A percentile compares a stretch with the other conserved stretches of the same genome.
Evolutionary conservation across 2,797 vertebrate species (phyloP).

Genomic region (Leuciscus waleckii): DNA sequence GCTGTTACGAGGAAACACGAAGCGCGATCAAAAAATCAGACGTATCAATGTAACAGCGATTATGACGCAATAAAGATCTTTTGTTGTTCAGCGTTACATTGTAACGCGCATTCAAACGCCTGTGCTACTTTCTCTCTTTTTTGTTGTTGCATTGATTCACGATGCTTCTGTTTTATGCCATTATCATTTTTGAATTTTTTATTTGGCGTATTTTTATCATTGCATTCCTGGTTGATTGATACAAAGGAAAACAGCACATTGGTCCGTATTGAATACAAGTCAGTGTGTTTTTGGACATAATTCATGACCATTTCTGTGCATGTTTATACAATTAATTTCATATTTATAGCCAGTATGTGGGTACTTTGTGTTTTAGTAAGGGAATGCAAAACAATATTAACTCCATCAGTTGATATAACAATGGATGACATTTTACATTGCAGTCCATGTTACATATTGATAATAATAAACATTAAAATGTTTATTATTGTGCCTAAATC

Average conservation of each 20-base stretch:
- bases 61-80: constrained; percentile 46
- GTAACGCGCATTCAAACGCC: constrained; percentile 35
- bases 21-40: constrained; percentile 26
- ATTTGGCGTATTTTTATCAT: not conserved
- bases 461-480: not conserved
- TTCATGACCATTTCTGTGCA: not conserved
- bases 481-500: not conserved
- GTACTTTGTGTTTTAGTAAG: constrained; percentile 2
- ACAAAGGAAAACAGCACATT: constrained; percentile 28
- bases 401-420: constrained; percentile 13
- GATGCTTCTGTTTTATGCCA: not conserved
- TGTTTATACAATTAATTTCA: not conserved
- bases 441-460: not conserved
- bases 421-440: not conserved
- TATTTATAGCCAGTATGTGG: not conserved
- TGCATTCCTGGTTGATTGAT: not conserved
- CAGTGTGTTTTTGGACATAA: not conserved
- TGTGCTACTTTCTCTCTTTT: constrained; percentile 7
- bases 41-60: constrained; percentile 32
- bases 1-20: constrained; percentile 5
- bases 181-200: not conserved
- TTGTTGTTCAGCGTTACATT: constrained; percentile 37
- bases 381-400: not conserved
- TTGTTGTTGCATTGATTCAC: constrained; percentile 17
- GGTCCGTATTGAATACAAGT: not conserved